Evolutionary conservation across 1,140 invertebrate genomes (phyloP).

Genomic region (Drosophila hydei): DNA sequence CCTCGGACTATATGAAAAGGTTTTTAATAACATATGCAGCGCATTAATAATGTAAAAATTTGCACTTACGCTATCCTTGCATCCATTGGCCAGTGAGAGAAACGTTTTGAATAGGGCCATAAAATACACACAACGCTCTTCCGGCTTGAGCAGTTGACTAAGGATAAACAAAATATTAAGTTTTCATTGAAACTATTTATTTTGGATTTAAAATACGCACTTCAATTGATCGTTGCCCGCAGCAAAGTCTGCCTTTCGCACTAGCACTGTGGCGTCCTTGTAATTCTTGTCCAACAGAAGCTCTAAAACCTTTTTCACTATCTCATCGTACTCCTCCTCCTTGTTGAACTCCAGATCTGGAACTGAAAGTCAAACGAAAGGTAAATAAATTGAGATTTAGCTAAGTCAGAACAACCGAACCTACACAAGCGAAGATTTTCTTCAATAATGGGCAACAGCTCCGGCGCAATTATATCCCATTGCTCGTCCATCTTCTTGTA

Average conservation of each 20-base stretch:
- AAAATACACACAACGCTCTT: constrained; percentile 72
- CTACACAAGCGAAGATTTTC: constrained; percentile 74
- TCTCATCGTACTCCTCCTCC: constrained; percentile 69
- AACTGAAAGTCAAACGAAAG: constrained; percentile 12
- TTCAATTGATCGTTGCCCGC: constrained; percentile 62
- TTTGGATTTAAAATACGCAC: constrained; percentile 1
- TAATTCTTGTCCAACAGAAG: constrained; percentile 69
- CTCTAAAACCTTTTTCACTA: constrained; percentile 57
- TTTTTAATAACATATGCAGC: not conserved
- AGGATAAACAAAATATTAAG: not conserved
- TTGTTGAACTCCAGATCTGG: constrained; percentile 64
- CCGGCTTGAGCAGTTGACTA: constrained; percentile 53
- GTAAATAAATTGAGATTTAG: not conserved
- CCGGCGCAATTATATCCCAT: constrained; percentile 70
- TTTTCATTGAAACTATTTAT: not conserved
- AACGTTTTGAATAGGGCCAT: constrained; percentile 71
- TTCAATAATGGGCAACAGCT: constrained; percentile 83
- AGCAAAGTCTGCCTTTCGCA: constrained; percentile 69
- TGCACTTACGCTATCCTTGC: constrained; percentile 65
- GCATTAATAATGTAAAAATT: not conserved
- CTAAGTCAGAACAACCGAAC: not conserved
- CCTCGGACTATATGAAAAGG: constrained; percentile 52
- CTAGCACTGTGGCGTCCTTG: constrained; percentile 60
- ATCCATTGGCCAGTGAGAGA: constrained; percentile 63
- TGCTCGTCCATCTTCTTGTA: constrained; percentile 83